Conservation (phyloP, 2,888 invertebrate species). For the Osmoderma eremita region DNA sequence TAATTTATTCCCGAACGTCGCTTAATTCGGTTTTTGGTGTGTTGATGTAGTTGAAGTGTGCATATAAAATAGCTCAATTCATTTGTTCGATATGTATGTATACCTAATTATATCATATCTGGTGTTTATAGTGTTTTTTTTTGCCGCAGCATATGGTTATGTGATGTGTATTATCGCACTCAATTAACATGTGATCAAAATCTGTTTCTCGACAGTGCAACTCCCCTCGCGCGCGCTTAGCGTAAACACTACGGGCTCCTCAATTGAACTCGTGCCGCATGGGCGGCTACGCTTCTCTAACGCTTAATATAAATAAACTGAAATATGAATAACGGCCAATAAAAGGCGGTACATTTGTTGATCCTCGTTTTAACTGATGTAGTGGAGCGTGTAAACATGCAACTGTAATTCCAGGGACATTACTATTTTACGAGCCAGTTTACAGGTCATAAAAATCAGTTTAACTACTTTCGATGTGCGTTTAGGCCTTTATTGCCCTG, state of each 20-base stretch:
- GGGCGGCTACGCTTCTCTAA: constrained; percentile 20
- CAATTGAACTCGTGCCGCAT: constrained; percentile 37
- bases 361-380: constrained; percentile 58
- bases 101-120: background rate
- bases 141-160: constrained; percentile 15
- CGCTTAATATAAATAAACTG: constrained; percentile 52
- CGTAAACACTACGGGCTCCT: constrained; percentile 16
- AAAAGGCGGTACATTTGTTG: constrained; percentile 60
- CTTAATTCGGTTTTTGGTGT: background rate
- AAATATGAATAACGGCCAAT: constrained; percentile 58
- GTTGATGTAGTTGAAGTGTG: background rate
- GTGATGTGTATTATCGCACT: constrained; percentile 30
- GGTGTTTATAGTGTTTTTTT: constrained; percentile 5
- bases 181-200: constrained; percentile 34
- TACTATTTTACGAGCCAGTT: constrained; percentile 65
- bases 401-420: constrained; percentile 64
- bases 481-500: constrained; percentile 60
- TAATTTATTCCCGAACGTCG: too few species aligned
- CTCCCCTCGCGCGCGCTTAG: constrained; percentile 8
- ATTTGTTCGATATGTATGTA: background rate
- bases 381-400: constrained; percentile 62
- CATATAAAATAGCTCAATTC: background rate
- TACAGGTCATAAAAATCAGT: constrained; percentile 66
- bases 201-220: constrained; percentile 7
- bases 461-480: constrained; percentile 63